Evolutionary conservation across 2,797 vertebrate species (phyloP), one percentile per base, ranked within the genome.

Genomic region (Rhinogobio ventralis): DNA sequence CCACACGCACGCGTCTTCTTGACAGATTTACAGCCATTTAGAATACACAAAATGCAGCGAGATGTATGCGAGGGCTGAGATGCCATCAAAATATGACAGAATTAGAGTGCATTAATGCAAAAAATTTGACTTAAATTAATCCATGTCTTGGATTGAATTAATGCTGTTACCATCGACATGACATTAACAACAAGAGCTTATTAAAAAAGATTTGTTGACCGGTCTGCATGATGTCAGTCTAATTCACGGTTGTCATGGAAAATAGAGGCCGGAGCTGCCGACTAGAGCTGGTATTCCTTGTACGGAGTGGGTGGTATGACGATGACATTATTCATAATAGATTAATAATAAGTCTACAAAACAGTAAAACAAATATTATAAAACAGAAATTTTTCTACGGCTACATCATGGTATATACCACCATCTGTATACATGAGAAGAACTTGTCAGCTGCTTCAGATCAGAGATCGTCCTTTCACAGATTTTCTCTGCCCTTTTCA

Each of bases 181-280:
- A 81, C 64, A 68, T 53, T 53, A 68, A 67, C 62, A 80, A 62
- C 78, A 68, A 80, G 78, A 80, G 78, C 78, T 64, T 78, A 78
- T 78, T 64, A 78, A 46, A 57, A 46, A 78, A 46, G 76, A 62
- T 64, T 62, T 78, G 76, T 62, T 64, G 76, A 78, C 76, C 76
- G 17, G 60, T 79, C 77, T 79, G 17, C 25, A 23, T 49, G 46
- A 81, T 68, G 67, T 84, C 74, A 84, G 36, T 46, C 62, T 67
- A 57, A 75, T 83, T 57, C 64, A 66, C 60, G 15, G 45, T 25
- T 83, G 81, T 66, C 57, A 83, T 75, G 60, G 62, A 45, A 78
- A 84, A 78, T 17, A 76, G 60, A 83, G 17, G 36, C n/a, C n/a
- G 33, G 23, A 57, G 7, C 46, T 55, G 46, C 11, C 20, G 7